Percentiles rank a stretch among this genome's conserved stretches.
Evolutionary conservation across 2,797 vertebrate species (phyloP).

Genomic region (Psittacula echo): DNA sequence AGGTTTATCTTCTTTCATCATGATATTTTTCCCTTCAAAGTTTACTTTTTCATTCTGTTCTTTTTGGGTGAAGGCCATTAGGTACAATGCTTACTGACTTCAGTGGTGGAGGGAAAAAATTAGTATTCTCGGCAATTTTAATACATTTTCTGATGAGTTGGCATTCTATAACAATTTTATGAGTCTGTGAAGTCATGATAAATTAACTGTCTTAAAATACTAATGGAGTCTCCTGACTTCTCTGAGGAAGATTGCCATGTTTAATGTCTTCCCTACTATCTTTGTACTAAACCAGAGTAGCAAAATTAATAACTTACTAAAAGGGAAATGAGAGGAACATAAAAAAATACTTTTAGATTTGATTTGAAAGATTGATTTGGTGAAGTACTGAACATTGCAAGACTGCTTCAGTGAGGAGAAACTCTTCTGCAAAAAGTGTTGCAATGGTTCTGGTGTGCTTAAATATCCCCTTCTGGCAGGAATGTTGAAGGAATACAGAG

Average conservation of each 20-base stretch:
- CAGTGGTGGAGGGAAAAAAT: not conserved
- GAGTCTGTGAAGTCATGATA: slow-evolving; percentile 28
- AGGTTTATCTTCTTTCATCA: not conserved
- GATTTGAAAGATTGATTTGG: not conserved
- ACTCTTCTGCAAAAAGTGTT: not conserved
- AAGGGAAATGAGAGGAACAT: not conserved
- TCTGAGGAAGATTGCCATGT: not conserved
- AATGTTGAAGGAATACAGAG: not conserved
- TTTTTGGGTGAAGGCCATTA: not conserved
- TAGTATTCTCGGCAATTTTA: not conserved
- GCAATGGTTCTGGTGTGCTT: not conserved
- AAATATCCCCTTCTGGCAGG: not conserved
- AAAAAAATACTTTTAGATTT: not conserved
- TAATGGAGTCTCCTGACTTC: slow-evolving; percentile 11
- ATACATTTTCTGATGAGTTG: slow-evolving; percentile 2
- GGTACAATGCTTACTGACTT: not conserved
- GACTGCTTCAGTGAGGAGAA: not conserved
- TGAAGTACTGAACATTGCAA: not conserved
- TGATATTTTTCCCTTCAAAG: not conserved
- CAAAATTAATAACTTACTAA: slow-evolving; percentile 13
- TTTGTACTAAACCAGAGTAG: not conserved
- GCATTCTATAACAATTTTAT: slow-evolving; percentile 10
- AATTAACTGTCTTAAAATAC: slow-evolving; percentile 9
- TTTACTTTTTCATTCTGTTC: not conserved
- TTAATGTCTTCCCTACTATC: slow-evolving; percentile 27